These are phyloP conservation scores for Neodiprion virginianus DNA, from an alignment of 1,140 invertebrate species.

Conservation along the genomic window DNA sequence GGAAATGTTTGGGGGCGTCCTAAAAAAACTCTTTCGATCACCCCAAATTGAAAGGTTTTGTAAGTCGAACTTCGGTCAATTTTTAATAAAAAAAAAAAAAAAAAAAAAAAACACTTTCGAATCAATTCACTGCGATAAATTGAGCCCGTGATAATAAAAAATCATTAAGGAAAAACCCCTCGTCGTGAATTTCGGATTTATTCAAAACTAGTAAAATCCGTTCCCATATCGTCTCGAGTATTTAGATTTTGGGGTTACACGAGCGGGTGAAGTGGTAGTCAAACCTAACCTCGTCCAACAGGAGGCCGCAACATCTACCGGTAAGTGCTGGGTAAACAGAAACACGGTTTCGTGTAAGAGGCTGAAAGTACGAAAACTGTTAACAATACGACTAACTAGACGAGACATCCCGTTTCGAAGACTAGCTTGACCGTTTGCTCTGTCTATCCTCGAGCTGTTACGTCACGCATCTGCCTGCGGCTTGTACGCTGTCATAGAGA, in stretches of 20 bases:
- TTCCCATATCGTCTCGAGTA: constrained; percentile 34
- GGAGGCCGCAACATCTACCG: constrained; percentile 25
- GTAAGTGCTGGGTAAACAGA: constrained; percentile 43
- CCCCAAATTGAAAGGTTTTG: too few species aligned
- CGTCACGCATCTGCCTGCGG: not conserved
- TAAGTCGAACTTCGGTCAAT: too few species aligned
- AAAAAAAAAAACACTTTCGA: too few species aligned
- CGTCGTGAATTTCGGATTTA: too few species aligned
- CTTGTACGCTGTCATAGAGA: not conserved
- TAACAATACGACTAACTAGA: constrained; percentile 20
- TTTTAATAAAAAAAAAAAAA: too few species aligned
- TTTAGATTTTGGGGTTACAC: constrained; percentile 45
- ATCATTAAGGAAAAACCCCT: too few species aligned
- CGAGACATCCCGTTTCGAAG: not conserved
- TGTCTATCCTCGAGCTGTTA: not conserved
- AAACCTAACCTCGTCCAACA: constrained; percentile 29
- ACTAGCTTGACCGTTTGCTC: not conserved
- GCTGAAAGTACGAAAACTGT: constrained; percentile 15
- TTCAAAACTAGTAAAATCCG: not conserved
- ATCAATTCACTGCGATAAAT: too few species aligned
- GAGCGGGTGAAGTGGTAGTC: constrained; percentile 37
- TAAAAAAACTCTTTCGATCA: too few species aligned
- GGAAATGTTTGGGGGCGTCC: too few species aligned
- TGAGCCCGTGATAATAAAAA: too few species aligned
- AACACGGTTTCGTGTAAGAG: not conserved